Evolutionary conservation across 2,113 vertebrate genomes (phyloP).

Genomic region (Catharus bicknelli): DNA sequence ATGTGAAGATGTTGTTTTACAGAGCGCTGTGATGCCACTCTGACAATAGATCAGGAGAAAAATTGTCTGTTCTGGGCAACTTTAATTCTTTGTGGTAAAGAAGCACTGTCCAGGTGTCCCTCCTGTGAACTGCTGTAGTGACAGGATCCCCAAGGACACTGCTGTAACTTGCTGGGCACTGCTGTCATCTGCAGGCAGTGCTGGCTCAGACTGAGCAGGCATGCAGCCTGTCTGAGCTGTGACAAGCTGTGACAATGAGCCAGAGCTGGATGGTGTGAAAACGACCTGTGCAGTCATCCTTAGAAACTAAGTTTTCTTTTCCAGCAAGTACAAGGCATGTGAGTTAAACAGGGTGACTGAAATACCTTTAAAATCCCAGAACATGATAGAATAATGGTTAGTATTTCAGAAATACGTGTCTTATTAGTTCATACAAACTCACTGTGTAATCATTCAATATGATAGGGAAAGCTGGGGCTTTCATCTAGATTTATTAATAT

Average conservation of each 20-base stretch:
- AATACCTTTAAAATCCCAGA: neutral
- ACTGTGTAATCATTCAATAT: neutral
- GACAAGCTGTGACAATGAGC: neutral
- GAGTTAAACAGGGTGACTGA: neutral
- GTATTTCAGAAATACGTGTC: neutral
- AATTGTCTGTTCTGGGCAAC: neutral
- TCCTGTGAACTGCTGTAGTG: neutral
- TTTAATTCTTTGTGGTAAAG: neutral
- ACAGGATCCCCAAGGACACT: neutral
- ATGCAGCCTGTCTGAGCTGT: fast-evolving
- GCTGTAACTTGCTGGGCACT: neutral
- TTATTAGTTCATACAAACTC: neutral
- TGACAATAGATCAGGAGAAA: neutral
- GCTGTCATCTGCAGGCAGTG: conserved; percentile 14
- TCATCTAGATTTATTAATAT: conserved; percentile 17
- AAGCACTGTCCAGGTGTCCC: neutral
- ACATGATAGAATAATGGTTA: neutral
- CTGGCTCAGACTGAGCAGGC: neutral
- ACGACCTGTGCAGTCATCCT: neutral
- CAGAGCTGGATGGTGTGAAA: neutral
- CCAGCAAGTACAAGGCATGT: neutral
- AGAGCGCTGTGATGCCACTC: neutral
- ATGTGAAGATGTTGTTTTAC: neutral
- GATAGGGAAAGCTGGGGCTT: neutral
- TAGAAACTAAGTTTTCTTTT: neutral